phyloP scores from a whole-genome alignment of 2,797 vertebrate species.

The Paratrypauchen microcephalus region DNA sequence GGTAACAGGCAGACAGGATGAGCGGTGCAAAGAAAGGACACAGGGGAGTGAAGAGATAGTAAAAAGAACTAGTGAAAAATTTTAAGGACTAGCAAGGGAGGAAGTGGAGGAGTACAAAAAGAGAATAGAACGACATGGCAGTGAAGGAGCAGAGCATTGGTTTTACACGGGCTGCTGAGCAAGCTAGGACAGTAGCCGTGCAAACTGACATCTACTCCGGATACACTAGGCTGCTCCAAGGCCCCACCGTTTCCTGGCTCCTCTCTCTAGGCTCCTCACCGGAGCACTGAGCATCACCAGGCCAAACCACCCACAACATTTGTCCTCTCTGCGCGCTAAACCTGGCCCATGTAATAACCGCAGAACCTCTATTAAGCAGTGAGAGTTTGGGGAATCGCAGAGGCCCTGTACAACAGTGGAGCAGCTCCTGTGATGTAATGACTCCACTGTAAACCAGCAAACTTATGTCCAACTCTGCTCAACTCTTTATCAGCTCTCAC shows the following conservation, averaged over 20 bases:
- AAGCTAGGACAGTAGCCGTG: conserved; percentile 66
- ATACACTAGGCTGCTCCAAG: conserved; percentile 66
- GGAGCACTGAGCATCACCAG: conserved; percentile 60
- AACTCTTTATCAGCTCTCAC: conserved; percentile 24
- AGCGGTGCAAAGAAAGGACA: conserved; percentile 34
- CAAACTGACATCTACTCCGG: conserved; percentile 67
- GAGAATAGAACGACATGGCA: conserved; percentile 24
- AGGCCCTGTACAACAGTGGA: conserved; percentile 32
- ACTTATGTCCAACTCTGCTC: conserved; percentile 36
- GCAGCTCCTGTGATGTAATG: conserved; percentile 37
- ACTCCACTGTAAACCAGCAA: conserved; percentile 43
- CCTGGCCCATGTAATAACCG: conserved; percentile 68
- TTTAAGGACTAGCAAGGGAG: conserved; percentile 47
- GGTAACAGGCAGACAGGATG: conserved; percentile 19
- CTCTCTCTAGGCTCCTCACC: conserved; percentile 36
- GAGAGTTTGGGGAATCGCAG: conserved; percentile 52
- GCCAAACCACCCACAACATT: conserved; percentile 63
- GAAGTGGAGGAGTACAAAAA: conserved; percentile 16
- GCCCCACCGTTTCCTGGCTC: conserved; percentile 60
- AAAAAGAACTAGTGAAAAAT: conserved; percentile 46
- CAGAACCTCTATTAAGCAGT: conserved; percentile 62
- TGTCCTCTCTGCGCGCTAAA: conserved; percentile 64
- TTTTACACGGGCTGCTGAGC: conserved; percentile 73
- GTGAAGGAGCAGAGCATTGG: conserved; percentile 37
- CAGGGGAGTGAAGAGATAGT: conserved; percentile 30